Percentiles rank a stretch among this genome's conserved stretches.
These are phyloP conservation scores for Kryptolebias ocellatus DNA, from an alignment of 2,797 vertebrate genomes.

Conservation along the genomic window DNA sequence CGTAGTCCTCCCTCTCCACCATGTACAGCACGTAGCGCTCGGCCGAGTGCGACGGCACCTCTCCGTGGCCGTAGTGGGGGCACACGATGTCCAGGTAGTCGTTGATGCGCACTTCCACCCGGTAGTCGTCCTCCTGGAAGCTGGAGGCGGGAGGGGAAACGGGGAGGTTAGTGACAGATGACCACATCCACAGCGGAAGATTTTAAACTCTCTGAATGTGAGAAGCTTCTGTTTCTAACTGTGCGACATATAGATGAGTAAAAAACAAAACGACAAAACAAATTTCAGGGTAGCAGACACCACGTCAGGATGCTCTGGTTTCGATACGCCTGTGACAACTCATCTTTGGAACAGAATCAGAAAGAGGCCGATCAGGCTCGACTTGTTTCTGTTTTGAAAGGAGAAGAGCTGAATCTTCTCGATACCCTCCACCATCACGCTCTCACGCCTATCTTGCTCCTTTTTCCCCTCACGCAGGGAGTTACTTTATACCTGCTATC, in stretches of 20 bases:
- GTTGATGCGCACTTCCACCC: conserved; percentile 86
- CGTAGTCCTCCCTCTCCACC: conserved; percentile 89
- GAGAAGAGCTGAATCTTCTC: conserved; percentile 16
- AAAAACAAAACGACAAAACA: conserved; percentile 10
- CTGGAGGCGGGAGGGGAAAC: conserved; percentile 71
- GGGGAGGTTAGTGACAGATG: conserved; percentile 45
- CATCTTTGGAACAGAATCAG: conserved; percentile 43
- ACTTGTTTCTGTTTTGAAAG: conserved; percentile 62
- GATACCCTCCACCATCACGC: conserved; percentile 9
- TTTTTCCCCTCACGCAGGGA: conserved; percentile 21
- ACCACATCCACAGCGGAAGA: background rate
- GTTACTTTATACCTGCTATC: conserved; percentile 27
- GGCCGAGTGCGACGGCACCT: conserved; percentile 76
- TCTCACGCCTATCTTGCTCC: conserved; percentile 27
- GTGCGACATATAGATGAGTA: background rate
- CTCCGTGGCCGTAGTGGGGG: conserved; percentile 88
- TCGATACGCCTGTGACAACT: conserved; percentile 28
- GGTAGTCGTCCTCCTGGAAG: conserved; percentile 86
- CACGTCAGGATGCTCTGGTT: conserved; percentile 28
- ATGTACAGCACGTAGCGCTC: conserved; percentile 94
- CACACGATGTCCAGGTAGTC: conserved; percentile 97
- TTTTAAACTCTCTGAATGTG: background rate
- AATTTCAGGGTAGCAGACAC: background rate
- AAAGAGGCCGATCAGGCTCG: conserved; percentile 61
- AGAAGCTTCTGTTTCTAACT: background rate